Percentiles rank a stretch among this genome's conserved stretches.
Conservation (phyloP, 2,888 invertebrate species). For the Lycocerus yunnanus region DNA sequence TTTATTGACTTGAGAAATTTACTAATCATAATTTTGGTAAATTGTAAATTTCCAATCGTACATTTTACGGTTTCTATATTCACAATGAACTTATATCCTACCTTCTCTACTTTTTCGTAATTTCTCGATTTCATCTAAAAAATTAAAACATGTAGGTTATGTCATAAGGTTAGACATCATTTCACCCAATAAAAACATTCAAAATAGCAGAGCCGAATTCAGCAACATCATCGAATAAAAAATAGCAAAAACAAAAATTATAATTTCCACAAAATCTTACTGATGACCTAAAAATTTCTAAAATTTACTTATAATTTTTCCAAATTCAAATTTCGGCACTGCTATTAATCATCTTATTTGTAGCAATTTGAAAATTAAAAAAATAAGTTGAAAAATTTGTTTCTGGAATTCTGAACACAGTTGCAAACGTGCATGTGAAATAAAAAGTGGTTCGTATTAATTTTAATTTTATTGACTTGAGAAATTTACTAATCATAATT, state of each 20-base stretch:
- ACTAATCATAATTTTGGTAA: slow-evolving; percentile 27
- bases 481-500: slow-evolving; percentile 34
- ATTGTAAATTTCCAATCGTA: slow-evolving; percentile 27
- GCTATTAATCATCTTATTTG: too few relatives aligned
- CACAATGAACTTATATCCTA: slow-evolving; percentile 53
- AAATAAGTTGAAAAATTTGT: slow-evolving; percentile 44
- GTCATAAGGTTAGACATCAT: not conserved
- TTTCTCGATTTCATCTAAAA: slow-evolving; percentile 96
- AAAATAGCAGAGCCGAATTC: too few relatives aligned
- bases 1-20: slow-evolving; percentile 31
- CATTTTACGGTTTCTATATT: slow-evolving; percentile 6
- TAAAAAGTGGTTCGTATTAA: slow-evolving; percentile 36
- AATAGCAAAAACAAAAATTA: too few relatives aligned
- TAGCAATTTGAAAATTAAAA: not conserved
- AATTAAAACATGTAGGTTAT: not conserved
- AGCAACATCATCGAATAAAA: too few relatives aligned
- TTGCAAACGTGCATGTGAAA: slow-evolving; percentile 39
- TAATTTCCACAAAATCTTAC: too few relatives aligned
- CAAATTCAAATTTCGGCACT: too few relatives aligned
- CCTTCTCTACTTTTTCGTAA: slow-evolving; percentile 99
- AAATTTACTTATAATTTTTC: too few relatives aligned
- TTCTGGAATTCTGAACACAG: slow-evolving; percentile 55
- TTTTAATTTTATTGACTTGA: slow-evolving; percentile 21
- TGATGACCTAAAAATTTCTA: too few relatives aligned
- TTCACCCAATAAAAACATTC: too few relatives aligned